Base-by-base conservation (phyloP, 2,888 invertebrate genomes). In the Meliscaeva auricollis region DNA sequence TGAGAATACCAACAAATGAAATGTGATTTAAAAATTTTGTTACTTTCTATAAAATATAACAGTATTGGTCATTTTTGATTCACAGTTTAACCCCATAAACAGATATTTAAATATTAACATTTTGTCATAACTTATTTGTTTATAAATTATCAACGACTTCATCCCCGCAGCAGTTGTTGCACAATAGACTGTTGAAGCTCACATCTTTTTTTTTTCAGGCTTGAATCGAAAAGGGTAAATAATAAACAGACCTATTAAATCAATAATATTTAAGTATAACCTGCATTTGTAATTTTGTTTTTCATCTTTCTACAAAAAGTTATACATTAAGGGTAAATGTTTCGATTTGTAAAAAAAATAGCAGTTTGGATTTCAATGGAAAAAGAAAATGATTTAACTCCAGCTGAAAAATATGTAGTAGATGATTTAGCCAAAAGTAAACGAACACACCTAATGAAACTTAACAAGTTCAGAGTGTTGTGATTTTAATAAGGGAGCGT, bases 181-280 rank as follows among this genome's bases (percentile, higher is more conserved):
- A 48, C 64, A 73, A 58, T 73, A 46, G 56, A 66, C 35, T 30
- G 35, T 9, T 35, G 0, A 32, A 35, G 50, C 62, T 62, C 20
- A 11, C 1, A 56, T 17, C 11, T 30, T 13, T 60, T 9, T 38
- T 17, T 48, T 48, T 41, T 1, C 20, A 30, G 38, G 38, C 6
- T 58, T 13, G 26, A 9, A 60, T 58, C 3, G n/a, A 41, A 17
- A 60, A 52, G 52, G 13, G 46, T 56, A 68, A 62, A 77, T 46
- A 72, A 30, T 20, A 38, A 74, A 50, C 69, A 44, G 73, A 78
- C 56, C 56, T 64, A 48, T 41, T 60, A 46, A 32, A 44, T 73
- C 58, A 68, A 68, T 15, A 79, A 26, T 13, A 26, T 9, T 38
- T n/a, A n/a, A 44, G n/a, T 41, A 15, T 17, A 1, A 13, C 15